phyloP scores from a whole-genome alignment of 2,113 vertebrate species.

The Jaculus jaculus region DNA sequence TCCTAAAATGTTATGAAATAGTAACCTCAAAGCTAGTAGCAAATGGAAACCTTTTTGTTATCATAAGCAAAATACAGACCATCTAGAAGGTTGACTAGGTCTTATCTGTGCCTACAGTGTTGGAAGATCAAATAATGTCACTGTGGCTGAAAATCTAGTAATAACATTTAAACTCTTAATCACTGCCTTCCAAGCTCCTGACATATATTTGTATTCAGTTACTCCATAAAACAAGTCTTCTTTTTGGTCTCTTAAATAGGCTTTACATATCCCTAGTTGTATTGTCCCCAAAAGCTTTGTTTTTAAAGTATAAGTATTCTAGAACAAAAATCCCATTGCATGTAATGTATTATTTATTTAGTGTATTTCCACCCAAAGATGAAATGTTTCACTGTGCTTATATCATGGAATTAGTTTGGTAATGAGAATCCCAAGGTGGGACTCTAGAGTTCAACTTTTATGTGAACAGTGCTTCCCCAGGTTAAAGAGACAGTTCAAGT shows the following conservation, averaged over 20 bases:
- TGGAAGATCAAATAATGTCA: neutral
- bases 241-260: conserved; percentile 26
- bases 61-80: conserved; percentile 26
- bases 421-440: conserved; percentile 59
- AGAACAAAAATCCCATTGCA: conserved; percentile 22
- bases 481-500: conserved; percentile 39
- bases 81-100: neutral
- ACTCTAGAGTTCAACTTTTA: conserved; percentile 48
- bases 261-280: neutral
- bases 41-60: conserved; percentile 52
- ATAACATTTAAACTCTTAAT: neutral
- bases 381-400: conserved; percentile 31
- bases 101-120: neutral
- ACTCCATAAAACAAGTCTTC: neutral
- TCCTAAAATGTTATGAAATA: conserved; percentile 4
- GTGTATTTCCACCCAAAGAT: conserved; percentile 45
- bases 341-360: conserved; percentile 35
- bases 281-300: neutral
- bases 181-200: neutral
- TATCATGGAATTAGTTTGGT: conserved; percentile 48
- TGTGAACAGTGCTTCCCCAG: conserved; percentile 31
- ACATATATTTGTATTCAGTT: neutral
- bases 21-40: neutral
- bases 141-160: neutral
- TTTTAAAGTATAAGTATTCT: conserved; percentile 47